Conservation (phyloP, 2,113 vertebrate species). For the Buteo buteo region DNA sequence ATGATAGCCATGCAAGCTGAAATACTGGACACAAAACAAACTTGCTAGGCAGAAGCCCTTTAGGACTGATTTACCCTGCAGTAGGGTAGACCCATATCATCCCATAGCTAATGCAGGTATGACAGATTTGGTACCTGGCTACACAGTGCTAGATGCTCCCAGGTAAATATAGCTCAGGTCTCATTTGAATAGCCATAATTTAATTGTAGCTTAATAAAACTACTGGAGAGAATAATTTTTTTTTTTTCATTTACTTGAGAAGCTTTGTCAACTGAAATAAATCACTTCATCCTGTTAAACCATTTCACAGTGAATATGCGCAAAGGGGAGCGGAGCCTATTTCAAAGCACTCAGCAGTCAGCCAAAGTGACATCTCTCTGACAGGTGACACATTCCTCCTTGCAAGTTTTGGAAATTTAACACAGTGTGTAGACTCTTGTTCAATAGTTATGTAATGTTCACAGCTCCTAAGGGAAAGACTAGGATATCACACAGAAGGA, state of each 20-base stretch:
- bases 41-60: not conserved
- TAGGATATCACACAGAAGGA: constrained; percentile 17
- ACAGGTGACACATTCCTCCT: constrained; percentile 65
- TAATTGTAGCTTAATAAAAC: not conserved
- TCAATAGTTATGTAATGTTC: constrained; percentile 49
- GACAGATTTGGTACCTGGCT: not conserved
- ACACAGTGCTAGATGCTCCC: not conserved
- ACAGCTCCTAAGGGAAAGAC: constrained; percentile 51
- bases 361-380: constrained; percentile 60
- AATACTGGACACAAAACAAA: not conserved
- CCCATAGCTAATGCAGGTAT: not conserved
- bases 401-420: constrained; percentile 64
- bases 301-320: not conserved
- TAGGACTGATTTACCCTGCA: not conserved
- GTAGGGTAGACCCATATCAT: not conserved
- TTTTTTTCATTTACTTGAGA: not conserved
- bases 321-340: not conserved
- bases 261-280: constrained; percentile 1
- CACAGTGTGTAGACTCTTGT: constrained; percentile 16
- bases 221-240: not conserved
- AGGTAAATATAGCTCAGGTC: not conserved
- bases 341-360: constrained; percentile 55
- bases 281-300: not conserved
- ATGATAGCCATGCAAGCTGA: not conserved
- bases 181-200: not conserved